These are phyloP conservation scores for Brenthis daphne DNA, from an alignment of 2,888 invertebrate species.

Conservation along the genomic window DNA sequence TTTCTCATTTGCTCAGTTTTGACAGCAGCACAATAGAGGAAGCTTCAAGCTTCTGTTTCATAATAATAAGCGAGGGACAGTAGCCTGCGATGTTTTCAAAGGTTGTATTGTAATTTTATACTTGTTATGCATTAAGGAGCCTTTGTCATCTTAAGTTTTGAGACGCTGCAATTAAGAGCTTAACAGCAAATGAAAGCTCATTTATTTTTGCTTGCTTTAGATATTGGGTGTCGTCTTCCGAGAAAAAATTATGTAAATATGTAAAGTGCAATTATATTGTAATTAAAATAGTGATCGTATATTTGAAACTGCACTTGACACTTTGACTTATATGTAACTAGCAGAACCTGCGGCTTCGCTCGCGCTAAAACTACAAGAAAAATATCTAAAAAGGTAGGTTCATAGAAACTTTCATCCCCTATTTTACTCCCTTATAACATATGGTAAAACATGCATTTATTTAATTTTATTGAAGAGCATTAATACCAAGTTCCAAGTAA, in stretches of 20 bases:
- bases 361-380: too few species aligned
- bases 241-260: conserved; percentile 16
- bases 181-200: conserved; percentile 44
- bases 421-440: too few species aligned
- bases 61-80: conserved; percentile 53
- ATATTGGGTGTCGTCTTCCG: conserved; percentile 20
- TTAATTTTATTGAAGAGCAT: too few species aligned
- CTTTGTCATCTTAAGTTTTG: conserved; percentile 40
- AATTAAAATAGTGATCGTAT: background rate
- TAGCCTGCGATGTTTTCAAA: conserved; percentile 41
- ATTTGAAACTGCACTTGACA: background rate
- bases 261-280: conserved; percentile 10
- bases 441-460: too few species aligned
- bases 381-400: too few species aligned
- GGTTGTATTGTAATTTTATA: conserved; percentile 45
- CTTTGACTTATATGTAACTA: too few species aligned
- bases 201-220: conserved; percentile 39
- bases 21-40: conserved; percentile 68
- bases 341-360: too few species aligned
- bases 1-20: conserved; percentile 68
- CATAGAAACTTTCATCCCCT: too few species aligned
- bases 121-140: conserved; percentile 42
- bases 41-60: conserved; percentile 74
- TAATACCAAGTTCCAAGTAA: too few species aligned
- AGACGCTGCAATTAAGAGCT: conserved; percentile 46